phyloP scores from a whole-genome alignment of 2,888 invertebrate species.

The Apamea crenata region DNA sequence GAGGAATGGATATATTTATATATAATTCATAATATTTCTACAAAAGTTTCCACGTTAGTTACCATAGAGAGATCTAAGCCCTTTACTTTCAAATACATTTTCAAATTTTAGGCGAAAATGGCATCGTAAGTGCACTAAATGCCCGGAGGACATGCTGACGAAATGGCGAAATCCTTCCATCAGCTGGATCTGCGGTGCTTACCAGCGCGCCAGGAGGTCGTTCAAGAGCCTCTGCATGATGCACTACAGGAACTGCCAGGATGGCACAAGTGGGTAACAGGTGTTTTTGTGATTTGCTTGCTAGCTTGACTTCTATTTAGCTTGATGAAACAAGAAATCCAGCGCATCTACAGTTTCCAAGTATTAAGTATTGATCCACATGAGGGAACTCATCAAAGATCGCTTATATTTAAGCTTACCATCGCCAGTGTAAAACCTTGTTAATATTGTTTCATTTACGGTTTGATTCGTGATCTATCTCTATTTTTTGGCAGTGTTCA shows the following conservation, averaged over 20 bases:
- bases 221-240: conserved; percentile 87
- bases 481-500: conserved; percentile 72
- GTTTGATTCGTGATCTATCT: not conserved
- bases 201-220: conserved; percentile 82
- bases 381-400: not conserved
- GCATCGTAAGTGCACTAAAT: conserved; percentile 82
- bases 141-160: conserved; percentile 78
- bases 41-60: too few relatives aligned
- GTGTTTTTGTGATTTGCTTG: not conserved
- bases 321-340: not conserved
- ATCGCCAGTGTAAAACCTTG: not conserved
- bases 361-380: not conserved
- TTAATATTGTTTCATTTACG: not conserved
- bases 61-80: too few relatives aligned
- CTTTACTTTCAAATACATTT: not conserved
- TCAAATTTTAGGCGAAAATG: conserved; percentile 79
- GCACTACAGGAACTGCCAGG: conserved; percentile 86
- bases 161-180: conserved; percentile 82
- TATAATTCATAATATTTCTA: too few relatives aligned
- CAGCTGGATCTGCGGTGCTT: conserved; percentile 85
- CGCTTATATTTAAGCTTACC: not conserved
- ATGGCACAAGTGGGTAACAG: conserved; percentile 83
- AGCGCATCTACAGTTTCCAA: not conserved
- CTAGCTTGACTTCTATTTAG: not conserved
- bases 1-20: too few relatives aligned